A percentile compares a stretch with the other conserved stretches of the same genome.
Evolutionary conservation across 1,140 invertebrate genomes (phyloP).

Genomic region (Nautilus pompilius): DNA sequence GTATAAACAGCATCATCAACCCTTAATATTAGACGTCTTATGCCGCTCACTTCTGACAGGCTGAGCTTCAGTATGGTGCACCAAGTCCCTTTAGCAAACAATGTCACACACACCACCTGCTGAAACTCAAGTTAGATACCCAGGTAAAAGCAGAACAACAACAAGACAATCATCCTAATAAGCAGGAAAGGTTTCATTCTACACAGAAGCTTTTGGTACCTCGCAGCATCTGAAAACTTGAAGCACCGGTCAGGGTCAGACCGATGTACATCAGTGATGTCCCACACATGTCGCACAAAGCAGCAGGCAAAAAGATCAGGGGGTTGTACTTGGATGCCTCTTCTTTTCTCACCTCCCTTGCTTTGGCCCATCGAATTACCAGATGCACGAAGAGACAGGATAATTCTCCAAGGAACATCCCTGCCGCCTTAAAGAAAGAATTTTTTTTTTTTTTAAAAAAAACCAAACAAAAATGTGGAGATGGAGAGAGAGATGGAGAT

Average conservation of each 20-base stretch:
- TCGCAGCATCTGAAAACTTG: slow-evolving; percentile 95
- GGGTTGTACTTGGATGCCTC: slow-evolving; percentile 60
- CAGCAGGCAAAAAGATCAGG: slow-evolving; percentile 78
- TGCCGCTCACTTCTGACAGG: no score
- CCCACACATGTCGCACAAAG: slow-evolving; percentile 76
- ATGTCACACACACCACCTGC: not conserved
- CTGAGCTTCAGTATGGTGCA: no score
- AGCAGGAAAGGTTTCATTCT: no score
- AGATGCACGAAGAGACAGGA: slow-evolving; percentile 74
- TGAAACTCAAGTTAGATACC: not conserved
- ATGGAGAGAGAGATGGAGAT: not conserved
- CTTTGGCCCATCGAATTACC: slow-evolving; percentile 66
- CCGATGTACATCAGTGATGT: slow-evolving; percentile 89
- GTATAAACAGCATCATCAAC: no score
- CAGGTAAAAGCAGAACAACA: not conserved
- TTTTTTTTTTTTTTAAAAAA: slow-evolving; percentile 2
- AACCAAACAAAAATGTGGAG: not conserved
- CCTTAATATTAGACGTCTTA: no score
- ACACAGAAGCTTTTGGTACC: no score
- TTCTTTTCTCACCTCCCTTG: not conserved
- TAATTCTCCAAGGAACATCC: slow-evolving; percentile 89
- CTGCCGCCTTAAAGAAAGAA: slow-evolving; percentile 64
- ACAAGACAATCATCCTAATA: not conserved
- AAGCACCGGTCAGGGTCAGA: slow-evolving; percentile 86
- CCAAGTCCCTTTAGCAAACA: no score